These are phyloP conservation scores for Aleiodes sp. DNA, from an alignment of 1,140 invertebrate genomes.

Conservation along the genomic window DNA sequence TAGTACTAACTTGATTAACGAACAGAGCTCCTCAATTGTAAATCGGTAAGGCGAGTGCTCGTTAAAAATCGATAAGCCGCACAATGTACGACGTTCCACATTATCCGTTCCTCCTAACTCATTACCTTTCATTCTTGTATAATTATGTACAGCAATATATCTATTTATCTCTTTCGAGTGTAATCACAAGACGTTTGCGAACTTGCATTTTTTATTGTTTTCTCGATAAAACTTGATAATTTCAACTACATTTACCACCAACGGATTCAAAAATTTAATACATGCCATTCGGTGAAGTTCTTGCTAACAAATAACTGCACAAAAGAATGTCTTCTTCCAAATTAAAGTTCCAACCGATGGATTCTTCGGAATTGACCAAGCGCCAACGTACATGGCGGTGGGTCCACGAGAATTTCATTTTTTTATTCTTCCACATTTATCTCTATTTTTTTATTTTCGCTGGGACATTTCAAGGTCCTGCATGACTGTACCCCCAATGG, in stretches of 20 bases:
- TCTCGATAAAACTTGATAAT: too few species aligned
- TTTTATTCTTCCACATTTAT: background rate
- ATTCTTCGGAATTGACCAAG: conserved; percentile 25
- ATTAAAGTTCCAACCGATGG: conserved; percentile 29
- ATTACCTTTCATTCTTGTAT: background rate
- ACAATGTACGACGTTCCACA: background rate
- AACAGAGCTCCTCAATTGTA: conserved; percentile 37
- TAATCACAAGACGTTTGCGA: too few species aligned
- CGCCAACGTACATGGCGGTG: conserved; percentile 18
- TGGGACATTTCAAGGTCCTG: conserved; percentile 10
- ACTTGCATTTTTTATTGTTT: too few species aligned
- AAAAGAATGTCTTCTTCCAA: background rate
- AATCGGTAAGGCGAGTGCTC: conserved; percentile 35
- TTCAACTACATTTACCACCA: too few species aligned
- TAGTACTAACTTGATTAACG: conserved; percentile 39
- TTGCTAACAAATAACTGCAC: too few species aligned
- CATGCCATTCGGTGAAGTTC: too few species aligned
- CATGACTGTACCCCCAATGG: background rate
- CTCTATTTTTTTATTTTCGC: background rate
- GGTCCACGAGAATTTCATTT: conserved; percentile 6
- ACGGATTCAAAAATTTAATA: too few species aligned
- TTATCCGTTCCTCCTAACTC: background rate
- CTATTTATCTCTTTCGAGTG: background rate
- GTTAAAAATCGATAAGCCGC: conserved; percentile 42
- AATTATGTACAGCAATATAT: background rate